Base-by-base conservation (phyloP, 2,888 invertebrate species). In the Laothoe populi region DNA sequence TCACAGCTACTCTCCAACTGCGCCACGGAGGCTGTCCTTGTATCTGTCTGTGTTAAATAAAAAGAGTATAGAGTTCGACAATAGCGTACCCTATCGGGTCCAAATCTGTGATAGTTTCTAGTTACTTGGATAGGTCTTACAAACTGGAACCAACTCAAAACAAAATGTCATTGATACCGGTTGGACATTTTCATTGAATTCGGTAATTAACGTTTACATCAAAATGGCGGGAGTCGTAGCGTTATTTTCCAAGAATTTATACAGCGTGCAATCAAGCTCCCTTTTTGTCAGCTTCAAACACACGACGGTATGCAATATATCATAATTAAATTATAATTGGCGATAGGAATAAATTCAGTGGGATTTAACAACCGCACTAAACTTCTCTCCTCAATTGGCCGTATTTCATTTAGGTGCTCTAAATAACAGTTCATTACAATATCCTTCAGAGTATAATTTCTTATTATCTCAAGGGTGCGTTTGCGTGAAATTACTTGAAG, bases 391-490 rank as follows among this genome's bases (percentile, higher is more conserved):
- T 83, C 83, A 85, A 91, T 90, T 82, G 87, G 83, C 86, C 86
- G 87, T 92, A 92, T 88, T 92, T 92, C 87, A 91, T 87, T 87
- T 81, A 74, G 81, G 84, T 83, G 86, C 82, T 75, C 81, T 90
- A 91, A 91, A 91, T 90, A 87, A 90, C 88, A 87, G 89, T 90
- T 91, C 91, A 91, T 90, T 88, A 87, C 84, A 90, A 89, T 90
- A 90, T 81, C 87, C 89, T 88, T 83, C 85, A 87, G 87, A 90
- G 90, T 92, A 88, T 90, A 87, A 82, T 69, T 80, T 79, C 90
- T 91, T 91, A 91, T 92, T 91, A 92, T 90, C 90, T 88, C 87
- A 87, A 88, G 87, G 89, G 88, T 71, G 81, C 79, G 31, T 31
- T 62, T 48, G 26, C n/a, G 24, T 23, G 42, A 42, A 53, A 40